Evolutionary conservation across 2,888 invertebrate genomes (phyloP).

Genomic region (Lasioglossum leucozonium): DNA sequence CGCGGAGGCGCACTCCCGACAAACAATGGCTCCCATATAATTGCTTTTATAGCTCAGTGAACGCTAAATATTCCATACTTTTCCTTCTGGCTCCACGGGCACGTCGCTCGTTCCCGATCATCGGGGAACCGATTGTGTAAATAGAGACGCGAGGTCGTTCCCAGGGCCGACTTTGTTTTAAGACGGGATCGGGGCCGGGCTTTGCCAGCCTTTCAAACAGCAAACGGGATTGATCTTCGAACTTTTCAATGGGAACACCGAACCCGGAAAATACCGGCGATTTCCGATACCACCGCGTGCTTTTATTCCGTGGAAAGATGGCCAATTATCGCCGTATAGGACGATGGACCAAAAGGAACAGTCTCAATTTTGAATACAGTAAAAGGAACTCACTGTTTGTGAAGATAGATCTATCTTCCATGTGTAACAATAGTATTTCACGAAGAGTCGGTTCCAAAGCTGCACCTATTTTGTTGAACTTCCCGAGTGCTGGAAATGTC

Average conservation of each 20-base stretch:
- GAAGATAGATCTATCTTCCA: too few relatives aligned
- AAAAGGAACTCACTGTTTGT: too few relatives aligned
- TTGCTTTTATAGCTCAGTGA: conserved; percentile 85
- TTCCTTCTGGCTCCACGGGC: conserved; percentile 77
- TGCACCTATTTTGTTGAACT: too few relatives aligned
- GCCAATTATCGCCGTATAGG: neutral
- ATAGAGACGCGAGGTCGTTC: conserved; percentile 72
- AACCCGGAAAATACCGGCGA: neutral
- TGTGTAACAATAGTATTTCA: too few relatives aligned
- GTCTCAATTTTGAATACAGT: too few relatives aligned
- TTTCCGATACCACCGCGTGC: neutral
- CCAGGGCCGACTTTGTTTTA: conserved; percentile 68
- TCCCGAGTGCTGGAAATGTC: neutral
- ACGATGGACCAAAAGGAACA: too few relatives aligned
- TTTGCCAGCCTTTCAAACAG: conserved; percentile 24
- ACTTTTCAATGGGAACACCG: conserved; percentile 5
- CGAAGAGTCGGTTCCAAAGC: too few relatives aligned
- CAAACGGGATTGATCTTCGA: conserved; percentile 14
- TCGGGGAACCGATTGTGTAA: conserved; percentile 82
- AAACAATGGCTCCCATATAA: conserved; percentile 84
- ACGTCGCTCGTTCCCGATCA: conserved; percentile 76
- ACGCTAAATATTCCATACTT: conserved; percentile 85
- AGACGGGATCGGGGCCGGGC: conserved; percentile 57
- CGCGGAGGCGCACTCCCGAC: conserved; percentile 82
- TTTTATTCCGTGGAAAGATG: neutral